Conservation (phyloP, 2,888 invertebrate species). For the Cecidostiba fungosa region DNA sequence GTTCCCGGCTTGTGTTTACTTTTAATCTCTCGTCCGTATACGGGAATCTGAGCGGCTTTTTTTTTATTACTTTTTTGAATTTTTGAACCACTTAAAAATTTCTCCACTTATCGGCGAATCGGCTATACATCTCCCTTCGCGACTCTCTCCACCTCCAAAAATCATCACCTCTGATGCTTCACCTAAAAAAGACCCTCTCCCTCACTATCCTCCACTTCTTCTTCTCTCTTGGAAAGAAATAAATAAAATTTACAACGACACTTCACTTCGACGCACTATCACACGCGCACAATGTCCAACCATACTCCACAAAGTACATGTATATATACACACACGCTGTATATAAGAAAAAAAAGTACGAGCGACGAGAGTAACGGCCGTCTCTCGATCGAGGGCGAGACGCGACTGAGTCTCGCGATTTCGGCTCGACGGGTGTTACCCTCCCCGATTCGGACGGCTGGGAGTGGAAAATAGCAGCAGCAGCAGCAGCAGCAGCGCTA, state of each 20-base stretch:
- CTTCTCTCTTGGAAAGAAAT: background rate
- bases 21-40: background rate
- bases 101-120: background rate
- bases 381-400: constrained; percentile 71
- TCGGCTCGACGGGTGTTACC: constrained; percentile 74
- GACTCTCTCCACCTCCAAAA: background rate
- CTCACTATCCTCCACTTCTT: background rate
- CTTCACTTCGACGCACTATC: background rate
- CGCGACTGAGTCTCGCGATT: constrained; percentile 74
- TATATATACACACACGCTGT: background rate
- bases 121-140: background rate
- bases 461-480: constrained; percentile 63
- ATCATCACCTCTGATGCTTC: background rate
- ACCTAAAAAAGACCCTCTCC: background rate
- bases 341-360: background rate
- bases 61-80: background rate
- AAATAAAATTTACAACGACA: background rate
- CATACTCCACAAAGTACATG: background rate
- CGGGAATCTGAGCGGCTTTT: no score
- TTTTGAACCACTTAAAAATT: background rate
- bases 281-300: background rate
- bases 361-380: background rate
- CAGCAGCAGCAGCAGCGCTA: constrained; percentile 65
- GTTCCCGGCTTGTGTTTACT: constrained; percentile 1
- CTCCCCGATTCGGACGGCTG: constrained; percentile 60